These are phyloP conservation scores for Asobara japonica DNA, from an alignment of 1,140 invertebrate species.

Conservation along the genomic window DNA sequence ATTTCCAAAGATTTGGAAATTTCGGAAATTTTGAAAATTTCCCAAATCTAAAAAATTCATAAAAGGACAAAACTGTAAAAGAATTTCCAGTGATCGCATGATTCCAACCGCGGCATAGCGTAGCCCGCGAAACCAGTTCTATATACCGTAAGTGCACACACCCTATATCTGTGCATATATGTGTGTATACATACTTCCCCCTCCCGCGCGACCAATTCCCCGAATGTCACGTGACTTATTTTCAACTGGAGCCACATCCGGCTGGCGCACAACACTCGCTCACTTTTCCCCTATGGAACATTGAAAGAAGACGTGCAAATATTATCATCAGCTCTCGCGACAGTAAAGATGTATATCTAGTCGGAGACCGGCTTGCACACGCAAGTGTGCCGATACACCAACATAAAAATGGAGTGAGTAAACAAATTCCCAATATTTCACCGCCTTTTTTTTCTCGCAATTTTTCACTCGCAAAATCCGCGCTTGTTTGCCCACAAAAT, in stretches of 20 bases:
- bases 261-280: not conserved
- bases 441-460: not conserved
- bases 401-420: conserved; percentile 59
- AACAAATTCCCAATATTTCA: not conserved
- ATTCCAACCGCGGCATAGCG: no score
- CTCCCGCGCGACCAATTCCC: not conserved
- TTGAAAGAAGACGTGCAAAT: conserved; percentile 33
- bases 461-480: not conserved
- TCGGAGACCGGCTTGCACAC: conserved; percentile 57
- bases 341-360: conserved; percentile 60
- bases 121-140: no score
- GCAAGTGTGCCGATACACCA: conserved; percentile 59
- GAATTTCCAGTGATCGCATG: no score
- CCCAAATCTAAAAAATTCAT: no score
- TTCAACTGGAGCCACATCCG: not conserved
- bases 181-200: not conserved
- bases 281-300: conserved; percentile 37
- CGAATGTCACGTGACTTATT: conserved; percentile 24
- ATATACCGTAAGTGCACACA: no score
- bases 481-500: not conserved
- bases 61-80: no score
- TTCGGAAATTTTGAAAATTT: no score
- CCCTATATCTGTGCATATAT: no score
- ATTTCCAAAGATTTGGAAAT: no score
- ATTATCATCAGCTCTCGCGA: conserved; percentile 16